Base-by-base conservation (phyloP, 2,113 vertebrate species). In the Microtus pennsylvanicus region DNA sequence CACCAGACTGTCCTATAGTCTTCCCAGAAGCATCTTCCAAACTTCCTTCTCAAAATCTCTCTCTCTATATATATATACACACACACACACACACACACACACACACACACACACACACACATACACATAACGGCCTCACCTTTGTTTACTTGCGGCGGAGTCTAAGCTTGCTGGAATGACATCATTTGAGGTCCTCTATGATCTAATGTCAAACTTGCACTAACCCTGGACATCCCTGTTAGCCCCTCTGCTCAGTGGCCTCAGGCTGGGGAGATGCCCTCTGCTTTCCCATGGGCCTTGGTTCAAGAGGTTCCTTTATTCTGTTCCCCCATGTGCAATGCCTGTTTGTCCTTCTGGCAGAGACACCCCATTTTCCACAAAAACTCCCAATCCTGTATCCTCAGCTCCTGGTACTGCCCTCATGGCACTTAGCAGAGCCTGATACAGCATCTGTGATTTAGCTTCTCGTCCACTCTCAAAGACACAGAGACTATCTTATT, bases 21-120 rank as follows among this genome's bases (percentile, higher is more conserved):
- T 75, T 83, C 76, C 33, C 45, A 61, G 76, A 58, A 89, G 24
- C n/a, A 92, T 81, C 77, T 88, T 78, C 63, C 63, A 86, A 81
- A 91, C 76, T 89, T 50, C 11, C 67, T 76, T 88, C 78, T 90
- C 55, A 55, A 65, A 65, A 89, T 55, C 50, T n/a, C 30, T 55
- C 2, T 52, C 50, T 42, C n/a, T n/a, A n/a, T n/a, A n/a, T n/a
- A n/a, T n/a, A n/a, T n/a, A n/a, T n/a, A n/a, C n/a, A n/a, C n/a
- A n/a, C n/a, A n/a, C n/a, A n/a, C n/a, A n/a, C n/a, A n/a, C n/a
- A 42, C 3, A 42, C 3, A 42, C 3, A 42, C 42, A 42, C 42
- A 42, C 42, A 42, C 42, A 42, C 42, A 42, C 42, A 42, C 42
- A 42, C 42, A 42, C 42, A 42, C 42, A 42, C 42, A 42, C 42